Conservation (phyloP, 2,113 vertebrate genomes). For the Electrona antarctica region DNA sequence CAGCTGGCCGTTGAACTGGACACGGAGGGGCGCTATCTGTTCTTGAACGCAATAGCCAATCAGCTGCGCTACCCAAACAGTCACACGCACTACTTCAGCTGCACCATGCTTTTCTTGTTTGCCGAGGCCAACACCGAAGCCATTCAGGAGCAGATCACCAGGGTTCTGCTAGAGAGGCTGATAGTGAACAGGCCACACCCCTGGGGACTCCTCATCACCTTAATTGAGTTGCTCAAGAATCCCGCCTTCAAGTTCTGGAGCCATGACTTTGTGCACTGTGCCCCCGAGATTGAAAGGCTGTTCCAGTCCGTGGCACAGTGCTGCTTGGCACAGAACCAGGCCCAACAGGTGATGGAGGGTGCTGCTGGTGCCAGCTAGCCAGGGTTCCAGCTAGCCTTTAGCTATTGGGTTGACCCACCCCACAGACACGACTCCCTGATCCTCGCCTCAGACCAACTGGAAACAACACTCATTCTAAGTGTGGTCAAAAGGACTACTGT, state of each 20-base stretch:
- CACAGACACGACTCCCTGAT: neutral
- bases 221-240: conserved; percentile 99
- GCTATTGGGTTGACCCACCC: conserved; percentile 49
- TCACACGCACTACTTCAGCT: conserved; percentile 99
- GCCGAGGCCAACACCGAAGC: conserved; percentile 98
- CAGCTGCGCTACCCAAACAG: conserved; percentile 99
- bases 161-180: conserved; percentile 96
- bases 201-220: conserved; percentile 98
- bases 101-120: conserved; percentile 98
- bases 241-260: conserved; percentile 99
- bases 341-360: conserved; percentile 99
- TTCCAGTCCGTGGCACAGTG: conserved; percentile 99
- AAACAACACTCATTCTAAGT: conserved; percentile 54
- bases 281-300: conserved; percentile 98
- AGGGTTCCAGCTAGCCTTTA: conserved; percentile 37
- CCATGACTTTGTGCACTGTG: conserved; percentile 99
- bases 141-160: conserved; percentile 99
- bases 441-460: conserved; percentile 68
- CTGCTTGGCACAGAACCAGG: conserved; percentile 99
- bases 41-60: conserved; percentile 97
- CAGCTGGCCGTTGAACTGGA: conserved; percentile 97
- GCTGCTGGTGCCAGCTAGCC: conserved; percentile 95
- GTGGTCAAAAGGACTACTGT: conserved; percentile 71
- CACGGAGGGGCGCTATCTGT: conserved; percentile 97
- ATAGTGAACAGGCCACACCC: conserved; percentile 99